These are phyloP conservation scores for Sebastes trivittatus DNA, from an alignment of 2,797 vertebrate species.

Conservation along the genomic window DNA sequence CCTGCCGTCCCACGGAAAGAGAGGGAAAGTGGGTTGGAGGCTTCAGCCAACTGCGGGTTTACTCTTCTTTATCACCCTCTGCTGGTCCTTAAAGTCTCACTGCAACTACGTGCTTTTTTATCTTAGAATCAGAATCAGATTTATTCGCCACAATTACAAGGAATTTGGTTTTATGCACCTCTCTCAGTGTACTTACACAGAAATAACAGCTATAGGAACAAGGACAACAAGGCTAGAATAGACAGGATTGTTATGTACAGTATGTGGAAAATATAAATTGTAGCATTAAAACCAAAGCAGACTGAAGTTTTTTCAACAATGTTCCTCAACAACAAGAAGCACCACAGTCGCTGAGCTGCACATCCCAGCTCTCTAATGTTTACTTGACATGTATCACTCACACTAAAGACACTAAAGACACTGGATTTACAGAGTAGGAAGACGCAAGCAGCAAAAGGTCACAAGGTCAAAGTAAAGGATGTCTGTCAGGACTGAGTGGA, in stretches of 20 bases:
- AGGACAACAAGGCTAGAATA: too few species aligned
- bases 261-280: too few species aligned
- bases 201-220: too few species aligned
- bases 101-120: neutral
- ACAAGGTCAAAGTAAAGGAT: neutral
- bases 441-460: neutral
- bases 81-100: neutral
- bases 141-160: too few species aligned
- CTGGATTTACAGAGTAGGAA: neutral
- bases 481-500: neutral
- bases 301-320: neutral
- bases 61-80: conserved; percentile 39
- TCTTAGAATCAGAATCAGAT: too few species aligned
- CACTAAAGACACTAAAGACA: neutral
- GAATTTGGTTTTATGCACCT: too few species aligned
- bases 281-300: too few species aligned
- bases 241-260: too few species aligned
- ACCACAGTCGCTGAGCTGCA: neutral
- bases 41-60: neutral
- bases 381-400: neutral
- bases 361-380: neutral
- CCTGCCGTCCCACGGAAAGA: neutral
- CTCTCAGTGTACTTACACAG: too few species aligned
- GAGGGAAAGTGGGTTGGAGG: neutral
- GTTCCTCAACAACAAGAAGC: neutral